Percentiles rank a stretch among this genome's conserved stretches.
These are phyloP conservation scores for Gasterosteus aculeatus DNA, from an alignment of 2,113 vertebrate genomes.

Conservation along the genomic window DNA sequence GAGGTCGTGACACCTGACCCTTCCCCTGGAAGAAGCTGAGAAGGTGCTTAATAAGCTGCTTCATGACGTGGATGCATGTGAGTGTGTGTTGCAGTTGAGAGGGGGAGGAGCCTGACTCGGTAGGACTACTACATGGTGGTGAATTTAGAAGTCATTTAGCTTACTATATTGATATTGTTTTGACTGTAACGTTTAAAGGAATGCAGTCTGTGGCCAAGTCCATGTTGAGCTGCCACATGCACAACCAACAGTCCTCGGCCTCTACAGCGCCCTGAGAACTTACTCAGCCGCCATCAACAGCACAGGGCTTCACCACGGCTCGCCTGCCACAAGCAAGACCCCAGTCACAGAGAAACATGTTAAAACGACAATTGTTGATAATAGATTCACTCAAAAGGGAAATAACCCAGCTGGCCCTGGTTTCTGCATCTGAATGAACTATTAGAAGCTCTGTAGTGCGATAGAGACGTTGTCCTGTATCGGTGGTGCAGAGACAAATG, in stretches of 20 bases:
- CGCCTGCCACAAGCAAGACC: not conserved
- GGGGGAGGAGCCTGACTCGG: not conserved
- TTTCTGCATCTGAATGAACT: slow-evolving; percentile 26
- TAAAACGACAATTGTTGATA: no score
- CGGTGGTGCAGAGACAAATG: slow-evolving; percentile 39
- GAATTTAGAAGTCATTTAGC: not conserved
- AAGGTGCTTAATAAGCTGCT: slow-evolving; percentile 74
- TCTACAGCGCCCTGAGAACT: slow-evolving; percentile 19
- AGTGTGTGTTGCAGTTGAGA: not conserved
- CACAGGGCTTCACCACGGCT: no score
- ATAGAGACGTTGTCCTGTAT: slow-evolving; percentile 42
- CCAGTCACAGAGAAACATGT: no score
- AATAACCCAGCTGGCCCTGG: slow-evolving; percentile 9
- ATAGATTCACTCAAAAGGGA: slow-evolving; percentile 23
- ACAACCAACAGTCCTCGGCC: slow-evolving; percentile 28
- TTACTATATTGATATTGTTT: not conserved
- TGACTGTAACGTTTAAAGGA: slow-evolving; percentile 39
- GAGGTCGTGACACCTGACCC: slow-evolving; percentile 71
- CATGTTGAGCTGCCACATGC: slow-evolving; percentile 29
- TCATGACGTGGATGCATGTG: slow-evolving; percentile 43
- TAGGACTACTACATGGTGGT: not conserved
- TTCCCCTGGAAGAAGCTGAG: no score
- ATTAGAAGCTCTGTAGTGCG: slow-evolving; percentile 2
- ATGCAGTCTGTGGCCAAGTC: slow-evolving; percentile 32
- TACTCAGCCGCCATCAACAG: slow-evolving; percentile 1